A percentile compares a stretch with the other conserved stretches of the same genome.
phyloP scores from a whole-genome alignment of 2,797 vertebrate species.

The Platalea minor region DNA sequence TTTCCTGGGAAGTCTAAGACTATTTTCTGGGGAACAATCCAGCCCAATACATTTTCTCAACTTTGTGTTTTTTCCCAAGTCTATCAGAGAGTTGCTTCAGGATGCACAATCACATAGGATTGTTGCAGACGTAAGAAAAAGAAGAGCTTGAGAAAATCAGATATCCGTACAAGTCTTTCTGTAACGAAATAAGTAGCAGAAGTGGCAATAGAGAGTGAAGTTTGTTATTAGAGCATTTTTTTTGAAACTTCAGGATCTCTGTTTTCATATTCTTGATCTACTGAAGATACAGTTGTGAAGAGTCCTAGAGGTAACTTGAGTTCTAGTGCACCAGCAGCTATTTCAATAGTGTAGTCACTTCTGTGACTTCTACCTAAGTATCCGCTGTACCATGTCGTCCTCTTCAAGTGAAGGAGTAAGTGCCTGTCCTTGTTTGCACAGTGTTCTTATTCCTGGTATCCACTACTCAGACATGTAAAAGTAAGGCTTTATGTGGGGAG shows the following conservation, averaged over 20 bases:
- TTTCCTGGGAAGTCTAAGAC: not conserved
- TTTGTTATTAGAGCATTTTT: not conserved
- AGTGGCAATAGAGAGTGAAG: not conserved
- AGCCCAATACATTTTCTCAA: not conserved
- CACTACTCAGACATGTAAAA: not conserved
- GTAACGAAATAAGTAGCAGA: not conserved
- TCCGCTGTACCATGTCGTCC: not conserved
- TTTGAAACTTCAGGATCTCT: not conserved
- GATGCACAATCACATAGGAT: not conserved
- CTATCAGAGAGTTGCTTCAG: not conserved
- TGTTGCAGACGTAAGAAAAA: not conserved
- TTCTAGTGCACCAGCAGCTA: not conserved
- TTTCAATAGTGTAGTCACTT: not conserved
- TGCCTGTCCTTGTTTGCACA: not conserved
- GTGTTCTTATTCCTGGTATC: not conserved
- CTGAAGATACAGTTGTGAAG: not conserved
- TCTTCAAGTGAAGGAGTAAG: not conserved
- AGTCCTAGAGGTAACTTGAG: not conserved
- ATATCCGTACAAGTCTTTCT: not conserved
- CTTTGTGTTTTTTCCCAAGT: not conserved
- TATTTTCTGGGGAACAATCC: not conserved
- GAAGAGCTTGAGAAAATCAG: not conserved
- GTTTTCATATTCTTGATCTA: not conserved
- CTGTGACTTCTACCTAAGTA: not conserved
- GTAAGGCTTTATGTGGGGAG: not conserved